A percentile compares a stretch with the other conserved stretches of the same genome.
Evolutionary conservation across 2,797 vertebrate genomes (phyloP).

Genomic region (Phrynocephalus guinanensis): DNA sequence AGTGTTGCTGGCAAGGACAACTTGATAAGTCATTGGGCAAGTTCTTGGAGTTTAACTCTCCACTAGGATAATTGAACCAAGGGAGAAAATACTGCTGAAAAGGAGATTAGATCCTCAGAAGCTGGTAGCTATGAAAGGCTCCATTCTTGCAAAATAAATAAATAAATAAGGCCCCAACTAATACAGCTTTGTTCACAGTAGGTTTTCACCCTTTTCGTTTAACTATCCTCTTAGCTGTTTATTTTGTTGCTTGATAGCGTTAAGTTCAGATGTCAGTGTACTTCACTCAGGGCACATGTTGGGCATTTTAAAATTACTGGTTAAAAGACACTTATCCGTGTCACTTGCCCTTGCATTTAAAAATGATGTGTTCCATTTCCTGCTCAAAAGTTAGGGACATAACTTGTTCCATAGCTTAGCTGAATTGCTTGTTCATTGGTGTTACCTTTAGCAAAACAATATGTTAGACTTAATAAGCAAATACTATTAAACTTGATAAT

Average conservation of each 20-base stretch:
- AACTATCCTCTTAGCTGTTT: constrained; percentile 10
- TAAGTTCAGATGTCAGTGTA: too few relatives aligned
- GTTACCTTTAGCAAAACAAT: too few relatives aligned
- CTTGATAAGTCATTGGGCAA: constrained; percentile 6
- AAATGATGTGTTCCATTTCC: too few relatives aligned
- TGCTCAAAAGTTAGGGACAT: too few relatives aligned
- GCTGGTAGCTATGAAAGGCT: constrained; percentile 37
- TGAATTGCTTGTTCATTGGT: too few relatives aligned
- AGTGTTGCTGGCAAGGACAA: constrained; percentile 8
- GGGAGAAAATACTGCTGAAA: constrained; percentile 19
- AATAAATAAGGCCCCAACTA: neutral
- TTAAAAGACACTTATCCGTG: too few relatives aligned
- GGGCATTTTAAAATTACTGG: too few relatives aligned
- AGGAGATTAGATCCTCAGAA: constrained; percentile 14
- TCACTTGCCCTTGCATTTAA: too few relatives aligned
- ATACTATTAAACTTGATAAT: too few relatives aligned
- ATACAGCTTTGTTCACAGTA: constrained; percentile 3
- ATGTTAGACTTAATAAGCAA: too few relatives aligned
- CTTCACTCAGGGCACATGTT: too few relatives aligned
- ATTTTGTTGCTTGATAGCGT: neutral
- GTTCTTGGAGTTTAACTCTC: constrained; percentile 35
- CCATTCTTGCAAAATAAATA: constrained; percentile 14
- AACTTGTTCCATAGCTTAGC: too few relatives aligned
- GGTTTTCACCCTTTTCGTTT: constrained; percentile 30
- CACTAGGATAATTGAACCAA: constrained; percentile 6